Evolutionary conservation across 2,113 vertebrate species (phyloP).

Genomic region (Chloropsis hardwickii): DNA sequence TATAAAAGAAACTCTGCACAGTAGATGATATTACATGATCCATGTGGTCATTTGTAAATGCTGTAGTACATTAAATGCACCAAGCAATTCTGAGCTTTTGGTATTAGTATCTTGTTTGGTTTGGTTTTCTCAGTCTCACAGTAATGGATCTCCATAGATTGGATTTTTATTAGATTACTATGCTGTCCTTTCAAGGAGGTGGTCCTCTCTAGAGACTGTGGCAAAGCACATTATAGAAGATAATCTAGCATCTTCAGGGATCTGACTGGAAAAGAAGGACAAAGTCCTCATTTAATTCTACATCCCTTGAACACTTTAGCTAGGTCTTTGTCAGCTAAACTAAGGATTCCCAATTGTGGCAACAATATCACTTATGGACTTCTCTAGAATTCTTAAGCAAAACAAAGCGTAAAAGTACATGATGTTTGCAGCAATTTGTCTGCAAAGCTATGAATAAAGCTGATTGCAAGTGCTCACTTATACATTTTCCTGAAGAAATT

Average conservation of each 20-base stretch:
- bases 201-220: not conserved
- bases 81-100: conserved; percentile 35
- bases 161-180: conserved; percentile 52
- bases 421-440: not conserved
- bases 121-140: conserved; percentile 23
- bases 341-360: not conserved
- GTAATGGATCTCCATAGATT: conserved; percentile 46
- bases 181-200: conserved; percentile 4
- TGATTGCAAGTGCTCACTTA: not conserved
- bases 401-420: not conserved
- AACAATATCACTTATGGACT: not conserved
- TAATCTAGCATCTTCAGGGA: conserved; percentile 13
- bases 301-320: not conserved
- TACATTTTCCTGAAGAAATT: not conserved
- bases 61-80: not conserved
- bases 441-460: not conserved
- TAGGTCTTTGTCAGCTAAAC: not conserved
- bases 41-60: conserved; percentile 56
- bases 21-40: conserved; percentile 25
- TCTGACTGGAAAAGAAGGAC: not conserved
- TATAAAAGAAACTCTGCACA: conserved; percentile 35
- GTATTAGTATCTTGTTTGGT: conserved; percentile 16
- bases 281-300: conserved; percentile 20
- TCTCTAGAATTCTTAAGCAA: not conserved
- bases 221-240: not conserved